Evolutionary conservation across 1,140 invertebrate genomes (phyloP), one percentile per base, ranked within the genome.

Genomic region (Macrobrachium nipponense): DNA sequence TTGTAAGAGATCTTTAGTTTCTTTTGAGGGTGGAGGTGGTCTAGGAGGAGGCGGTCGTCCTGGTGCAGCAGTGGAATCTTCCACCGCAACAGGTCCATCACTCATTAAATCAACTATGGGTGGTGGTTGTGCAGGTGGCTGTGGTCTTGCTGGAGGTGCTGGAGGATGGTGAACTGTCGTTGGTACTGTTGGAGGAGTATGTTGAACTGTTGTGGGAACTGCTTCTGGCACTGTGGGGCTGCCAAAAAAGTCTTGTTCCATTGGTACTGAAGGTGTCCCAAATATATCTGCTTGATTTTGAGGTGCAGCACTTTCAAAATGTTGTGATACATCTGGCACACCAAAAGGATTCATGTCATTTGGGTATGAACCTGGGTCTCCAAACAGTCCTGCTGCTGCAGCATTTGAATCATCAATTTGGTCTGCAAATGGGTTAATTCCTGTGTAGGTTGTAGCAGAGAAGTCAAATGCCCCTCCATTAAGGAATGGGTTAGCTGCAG

Each of bases 1-100:
- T 73, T 95, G 93, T 43, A 97, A 95, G 4, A 97, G 92, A 90
- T 97, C 95, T 93, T 97, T 95, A 0, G 96, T 97, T 90, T 96
- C 95, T 75, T 93, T 93, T 75, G 94, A 94, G 6, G 94, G 93
- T 18, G 94, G 93, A 20, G 93, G 93, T 59, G 93, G 92, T 20
- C 93, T 92, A 23, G 92, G 90, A 43, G 93, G 93, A 10, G 92
- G 93, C 61, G 91, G 91, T 66, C 90, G 90, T 83, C 91, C 91
- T 0, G 80, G 91, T 89, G 81, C 92, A 91, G 61, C 79, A 36
- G 61, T 20, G 6, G 27, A 20, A 23, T 76, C 73, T n/a, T 87
- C 68, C 15, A 36, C 70, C 11, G n/a, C 70, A 20, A 60, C 17
- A 64, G 76, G 85, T 36, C 36, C 58, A 66, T 82, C 82, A 60